phyloP scores from a whole-genome alignment of 2,797 vertebrate genomes.

The Phrynocephalus vlangalii region DNA sequence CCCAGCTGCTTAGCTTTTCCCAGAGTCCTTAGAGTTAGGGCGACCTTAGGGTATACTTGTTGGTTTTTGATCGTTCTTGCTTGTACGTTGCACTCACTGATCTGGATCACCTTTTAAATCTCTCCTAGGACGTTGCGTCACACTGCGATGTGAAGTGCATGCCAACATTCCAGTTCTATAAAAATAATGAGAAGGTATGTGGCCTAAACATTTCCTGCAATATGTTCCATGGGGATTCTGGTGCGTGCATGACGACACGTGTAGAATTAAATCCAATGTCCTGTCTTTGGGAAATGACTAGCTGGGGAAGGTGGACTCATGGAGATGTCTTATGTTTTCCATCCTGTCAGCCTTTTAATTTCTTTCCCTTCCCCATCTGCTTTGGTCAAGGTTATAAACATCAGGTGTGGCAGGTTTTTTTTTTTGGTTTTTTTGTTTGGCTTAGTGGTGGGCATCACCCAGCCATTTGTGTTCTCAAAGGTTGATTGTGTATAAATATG shows the following conservation, averaged over 20 bases:
- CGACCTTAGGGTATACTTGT: neutral
- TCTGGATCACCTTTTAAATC: conserved; percentile 13
- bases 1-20: neutral
- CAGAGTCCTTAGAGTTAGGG: neutral
- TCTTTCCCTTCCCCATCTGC: no score
- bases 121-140: conserved; percentile 83
- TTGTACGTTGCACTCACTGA: neutral
- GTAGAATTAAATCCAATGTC: no score
- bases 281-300: neutral
- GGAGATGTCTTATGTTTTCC: neutral
- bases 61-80: neutral
- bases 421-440: neutral
- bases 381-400: neutral
- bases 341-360: neutral
- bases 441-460: neutral
- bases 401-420: neutral
- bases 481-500: neutral
- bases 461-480: neutral
- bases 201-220: neutral
- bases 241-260: neutral
- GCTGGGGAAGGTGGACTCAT: neutral
- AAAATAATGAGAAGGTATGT: conserved; percentile 81
- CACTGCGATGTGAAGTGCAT: conserved; percentile 84
- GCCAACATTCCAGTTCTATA: conserved; percentile 93
- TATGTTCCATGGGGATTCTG: neutral